Conservation (phyloP, 23 tunicate genomes). For the Trididemnum nubilum region DNA sequence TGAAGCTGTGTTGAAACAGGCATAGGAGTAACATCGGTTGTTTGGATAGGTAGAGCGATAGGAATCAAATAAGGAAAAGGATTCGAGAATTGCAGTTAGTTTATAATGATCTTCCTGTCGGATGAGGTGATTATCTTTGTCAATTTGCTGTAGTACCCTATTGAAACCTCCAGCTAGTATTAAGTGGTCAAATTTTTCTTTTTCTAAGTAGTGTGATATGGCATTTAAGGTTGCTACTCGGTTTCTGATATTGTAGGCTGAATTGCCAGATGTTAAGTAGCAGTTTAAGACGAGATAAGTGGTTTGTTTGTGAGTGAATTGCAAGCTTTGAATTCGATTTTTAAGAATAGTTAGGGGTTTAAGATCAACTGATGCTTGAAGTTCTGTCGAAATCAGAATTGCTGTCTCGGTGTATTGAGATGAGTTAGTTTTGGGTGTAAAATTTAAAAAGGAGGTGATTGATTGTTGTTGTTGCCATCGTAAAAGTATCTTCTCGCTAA, state of each 20-base stretch:
- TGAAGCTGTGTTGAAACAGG: background rate
- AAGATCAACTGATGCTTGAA: background rate
- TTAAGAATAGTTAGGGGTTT: background rate
- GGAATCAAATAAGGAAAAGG: too few species aligned
- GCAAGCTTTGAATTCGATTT: background rate
- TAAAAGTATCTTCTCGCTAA: background rate
- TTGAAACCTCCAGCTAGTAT: constrained; percentile 13
- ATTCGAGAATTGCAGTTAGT: too few species aligned
- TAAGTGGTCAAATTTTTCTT: background rate
- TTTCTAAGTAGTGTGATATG: background rate
- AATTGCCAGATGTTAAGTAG: background rate
- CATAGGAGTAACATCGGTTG: too few species aligned
- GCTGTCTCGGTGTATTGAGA: background rate
- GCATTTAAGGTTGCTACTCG: background rate
- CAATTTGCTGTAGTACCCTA: background rate
- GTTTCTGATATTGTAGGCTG: background rate
- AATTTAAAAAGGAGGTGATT: background rate
- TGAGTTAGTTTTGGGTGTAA: background rate
- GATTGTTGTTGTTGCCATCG: background rate
- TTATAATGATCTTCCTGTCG: too few species aligned
- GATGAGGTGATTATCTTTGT: too few species aligned
- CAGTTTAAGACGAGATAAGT: background rate
- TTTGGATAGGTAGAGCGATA: too few species aligned
- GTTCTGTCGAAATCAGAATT: background rate
- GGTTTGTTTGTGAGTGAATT: background rate